Conservation (phyloP, 1,140 invertebrate genomes). For the Micrasema minimum region DNA sequence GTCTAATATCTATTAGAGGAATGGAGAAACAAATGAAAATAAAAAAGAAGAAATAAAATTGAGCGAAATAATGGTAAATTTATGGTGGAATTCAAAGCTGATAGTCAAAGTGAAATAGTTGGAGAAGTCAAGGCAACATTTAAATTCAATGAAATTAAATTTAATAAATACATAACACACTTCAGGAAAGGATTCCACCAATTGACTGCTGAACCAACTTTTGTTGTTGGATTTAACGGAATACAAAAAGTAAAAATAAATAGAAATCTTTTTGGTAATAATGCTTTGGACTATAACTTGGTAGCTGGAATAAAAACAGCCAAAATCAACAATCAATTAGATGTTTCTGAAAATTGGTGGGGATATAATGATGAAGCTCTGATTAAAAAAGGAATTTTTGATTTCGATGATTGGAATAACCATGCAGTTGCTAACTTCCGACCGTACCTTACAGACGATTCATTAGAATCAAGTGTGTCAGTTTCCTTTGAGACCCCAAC, state of each 20-base stretch:
- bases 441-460: slow-evolving; percentile 85
- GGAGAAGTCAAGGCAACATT: slow-evolving; percentile 86
- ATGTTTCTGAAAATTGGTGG: slow-evolving; percentile 97
- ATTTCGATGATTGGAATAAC: slow-evolving; percentile 99
- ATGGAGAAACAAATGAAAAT: slow-evolving; percentile 97
- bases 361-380: slow-evolving; percentile 76
- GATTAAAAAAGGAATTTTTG: slow-evolving; percentile 92
- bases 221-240: slow-evolving; percentile 91
- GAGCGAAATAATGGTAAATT: slow-evolving; percentile 84
- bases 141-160: slow-evolving; percentile 79
- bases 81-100: slow-evolving; percentile 88
- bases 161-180: slow-evolving; percentile 70
- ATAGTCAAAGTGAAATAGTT: slow-evolving; percentile 94
- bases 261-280: slow-evolving; percentile 90
- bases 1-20: slow-evolving; percentile 87
- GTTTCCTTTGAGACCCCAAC: slow-evolving; percentile 69
- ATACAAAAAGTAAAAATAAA: slow-evolving; percentile 93
- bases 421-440: slow-evolving; percentile 91
- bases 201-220: slow-evolving; percentile 73
- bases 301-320: slow-evolving; percentile 92
- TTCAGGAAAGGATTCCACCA: slow-evolving; percentile 63
- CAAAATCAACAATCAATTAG: slow-evolving; percentile 85
- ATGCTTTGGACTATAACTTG: slow-evolving; percentile 90
- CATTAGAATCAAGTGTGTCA: slow-evolving; percentile 81
- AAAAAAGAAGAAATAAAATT: slow-evolving; percentile 79